A percentile compares a stretch with the other conserved stretches of the same genome.
phyloP scores from a whole-genome alignment of 1,140 invertebrate genomes.

The Geopemphigus sp. region DNA sequence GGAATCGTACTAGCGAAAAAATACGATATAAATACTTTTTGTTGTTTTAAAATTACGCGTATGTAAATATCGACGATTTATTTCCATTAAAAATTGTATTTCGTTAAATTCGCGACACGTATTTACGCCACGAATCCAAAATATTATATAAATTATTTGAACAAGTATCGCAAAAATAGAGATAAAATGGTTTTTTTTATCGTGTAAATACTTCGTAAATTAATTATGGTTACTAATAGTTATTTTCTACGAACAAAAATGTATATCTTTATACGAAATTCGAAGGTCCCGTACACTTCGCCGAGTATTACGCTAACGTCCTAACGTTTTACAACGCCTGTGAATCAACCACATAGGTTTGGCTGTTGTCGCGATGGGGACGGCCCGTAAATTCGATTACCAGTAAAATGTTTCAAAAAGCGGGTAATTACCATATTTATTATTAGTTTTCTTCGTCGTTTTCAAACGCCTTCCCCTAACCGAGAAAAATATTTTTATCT shows the following conservation, averaged over 20 bases:
- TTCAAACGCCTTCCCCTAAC: background rate
- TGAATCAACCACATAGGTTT: constrained; percentile 1
- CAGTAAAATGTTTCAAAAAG: background rate
- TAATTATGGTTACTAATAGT: background rate
- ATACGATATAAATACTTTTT: background rate
- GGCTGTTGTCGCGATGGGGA: background rate
- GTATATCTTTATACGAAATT: background rate
- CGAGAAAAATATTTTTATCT: background rate
- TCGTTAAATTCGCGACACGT: too few relatives aligned
- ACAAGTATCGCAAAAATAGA: background rate
- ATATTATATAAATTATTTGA: too few relatives aligned
- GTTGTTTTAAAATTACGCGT: too few relatives aligned
- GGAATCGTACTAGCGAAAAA: background rate
- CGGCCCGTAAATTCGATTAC: background rate
- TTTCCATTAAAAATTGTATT: background rate
- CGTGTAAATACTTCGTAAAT: background rate
- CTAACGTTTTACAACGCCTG: background rate
- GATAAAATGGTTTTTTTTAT: background rate
- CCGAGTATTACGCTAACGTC: background rate
- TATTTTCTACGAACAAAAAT: background rate
- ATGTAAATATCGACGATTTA: too few relatives aligned
- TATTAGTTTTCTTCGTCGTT: background rate
- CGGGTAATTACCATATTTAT: background rate
- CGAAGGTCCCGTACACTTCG: background rate
- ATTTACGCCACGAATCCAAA: too few relatives aligned